Base-by-base conservation (phyloP, 2,888 invertebrate species). In the Pegoplata infirma region DNA sequence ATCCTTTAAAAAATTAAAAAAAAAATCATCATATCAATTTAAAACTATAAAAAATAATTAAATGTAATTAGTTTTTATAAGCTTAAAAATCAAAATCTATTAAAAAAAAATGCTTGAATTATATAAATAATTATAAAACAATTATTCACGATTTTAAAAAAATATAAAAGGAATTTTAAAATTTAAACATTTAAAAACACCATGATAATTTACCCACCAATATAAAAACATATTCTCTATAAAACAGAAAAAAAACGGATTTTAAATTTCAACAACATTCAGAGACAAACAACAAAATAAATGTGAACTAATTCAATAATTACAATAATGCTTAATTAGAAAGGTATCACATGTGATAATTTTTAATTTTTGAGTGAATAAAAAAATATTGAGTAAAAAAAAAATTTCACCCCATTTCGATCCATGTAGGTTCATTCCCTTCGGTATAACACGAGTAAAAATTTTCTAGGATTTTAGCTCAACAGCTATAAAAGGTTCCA, bases 11-110 rank as follows among this genome's bases (percentile, higher is more conserved):
- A 63, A 28, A 25, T 47, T 28, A 32, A 28, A 19, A 46, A 66
- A n/a, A 66, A 75, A 76, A 69, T 44, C 25, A 69, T 76, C 79
- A 79, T 79, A 79, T 79, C 79, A 79, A 79, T 67, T 72, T 61
- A 40, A 28, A 64, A 44, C 47, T 55, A 68, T 55, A 66, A 16
- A 67, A 67, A 63, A 63, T 36, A 61, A 46, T 32, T 77, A 75
- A 67, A 72, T 79, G 49, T 72, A 75, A 73, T 71, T 71, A 79
- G 44, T 67, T 75, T 71, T 67, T 47, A 78, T 75, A 79, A 53
- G 58, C 75, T 75, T 63, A 28, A 47, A 28, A 61, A 61, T 51
- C 40, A 69, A 28, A 68, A 56, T 36, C 19, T 55, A 46, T 67
- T 63, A 36, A 16, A 44, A 40, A 56, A 72, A 51, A n/a, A 69